Evolutionary conservation across 1,140 invertebrate genomes (phyloP).

Genomic region (Phthorimaea operculella): DNA sequence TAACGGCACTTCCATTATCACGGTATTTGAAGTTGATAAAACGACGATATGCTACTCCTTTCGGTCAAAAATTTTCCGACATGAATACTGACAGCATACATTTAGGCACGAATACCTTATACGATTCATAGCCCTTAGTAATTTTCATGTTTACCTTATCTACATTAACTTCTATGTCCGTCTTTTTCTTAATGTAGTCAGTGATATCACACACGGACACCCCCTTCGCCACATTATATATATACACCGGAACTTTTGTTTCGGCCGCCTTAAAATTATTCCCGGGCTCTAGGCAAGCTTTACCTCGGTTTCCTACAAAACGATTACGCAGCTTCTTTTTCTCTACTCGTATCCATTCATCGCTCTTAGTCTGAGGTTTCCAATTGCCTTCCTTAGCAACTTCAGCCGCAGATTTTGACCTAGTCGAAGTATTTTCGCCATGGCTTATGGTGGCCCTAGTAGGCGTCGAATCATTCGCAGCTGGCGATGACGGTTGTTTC

Average conservation of each 20-base stretch:
- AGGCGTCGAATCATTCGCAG: background rate
- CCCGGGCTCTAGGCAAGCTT: background rate
- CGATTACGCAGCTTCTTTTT: constrained; percentile 3
- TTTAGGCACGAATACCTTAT: constrained; percentile 8
- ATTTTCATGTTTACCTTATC: constrained; percentile 6
- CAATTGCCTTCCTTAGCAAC: constrained; percentile 6
- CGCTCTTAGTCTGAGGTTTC: background rate
- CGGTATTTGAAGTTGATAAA: background rate
- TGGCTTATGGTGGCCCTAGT: background rate
- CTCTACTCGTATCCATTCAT: constrained; percentile 6
- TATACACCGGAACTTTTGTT: constrained; percentile 1
- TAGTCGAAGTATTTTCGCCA: background rate
- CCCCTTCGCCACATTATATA: constrained; percentile 10
- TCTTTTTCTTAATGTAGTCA: constrained; percentile 5
- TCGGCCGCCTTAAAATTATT: constrained; percentile 8
- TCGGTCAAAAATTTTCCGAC: constrained; percentile 4
- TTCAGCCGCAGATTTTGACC: background rate
- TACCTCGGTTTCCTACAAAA: constrained; percentile 8
- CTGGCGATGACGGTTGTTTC: background rate
- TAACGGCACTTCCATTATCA: background rate
- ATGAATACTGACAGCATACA: background rate
- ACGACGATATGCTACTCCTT: constrained; percentile 2
- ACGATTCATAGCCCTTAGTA: constrained; percentile 7
- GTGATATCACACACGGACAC: constrained; percentile 1
- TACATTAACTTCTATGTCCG: background rate